Base-by-base conservation (phyloP, 2,113 vertebrate species). In the Corvus hawaiiensis region DNA sequence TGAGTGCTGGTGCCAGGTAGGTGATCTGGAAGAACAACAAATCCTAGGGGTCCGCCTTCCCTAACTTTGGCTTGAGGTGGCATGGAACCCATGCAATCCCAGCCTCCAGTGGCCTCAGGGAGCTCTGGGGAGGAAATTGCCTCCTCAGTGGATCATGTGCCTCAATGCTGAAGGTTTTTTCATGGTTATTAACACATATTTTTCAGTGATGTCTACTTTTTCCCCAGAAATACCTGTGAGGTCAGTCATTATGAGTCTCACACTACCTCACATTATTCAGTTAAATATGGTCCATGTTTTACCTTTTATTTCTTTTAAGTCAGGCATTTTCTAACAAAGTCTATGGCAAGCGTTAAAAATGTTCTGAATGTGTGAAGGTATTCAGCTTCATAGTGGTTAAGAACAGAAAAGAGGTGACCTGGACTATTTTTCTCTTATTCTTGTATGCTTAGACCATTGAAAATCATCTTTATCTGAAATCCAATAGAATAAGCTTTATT, bases 31-130 rank as follows among this genome's bases (percentile, higher is more conserved):
- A 81, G 19, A 33, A 52, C 28, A 12, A 56, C 33, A 55, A 64
- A 73, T 13, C 32, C 68, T 35, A 21, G 9, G 33, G 15, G 43
- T 44, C 4, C 9, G 44, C 8, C 5, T 54, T 85, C 46, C 24
- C 22, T 58, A 8, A 58, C 3, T 2, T 0, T 2, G 13, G 6
- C 1, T 2, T 6, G 17, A 84, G 33, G 1, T 16, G 51, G 3
- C 10, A 46, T 9, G 26, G 26, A 71, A 6, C 28, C 27, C 1
- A 1, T 4, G 7, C 8, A 61, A 7, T 13, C 20, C 28, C 61
- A 74, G 0, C 2, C 6, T 71, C 14, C 28, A 28, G 6, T 7
- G 27, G 7, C 13, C 12, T 18, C 1, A 1, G 21, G 23, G 7
- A 64, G 33, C 13, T 51, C 37, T 46, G 33, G 77, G 13, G 1